Evolutionary conservation across 1,140 invertebrate genomes (phyloP).

Genomic region (Drosophila neocordata): DNA sequence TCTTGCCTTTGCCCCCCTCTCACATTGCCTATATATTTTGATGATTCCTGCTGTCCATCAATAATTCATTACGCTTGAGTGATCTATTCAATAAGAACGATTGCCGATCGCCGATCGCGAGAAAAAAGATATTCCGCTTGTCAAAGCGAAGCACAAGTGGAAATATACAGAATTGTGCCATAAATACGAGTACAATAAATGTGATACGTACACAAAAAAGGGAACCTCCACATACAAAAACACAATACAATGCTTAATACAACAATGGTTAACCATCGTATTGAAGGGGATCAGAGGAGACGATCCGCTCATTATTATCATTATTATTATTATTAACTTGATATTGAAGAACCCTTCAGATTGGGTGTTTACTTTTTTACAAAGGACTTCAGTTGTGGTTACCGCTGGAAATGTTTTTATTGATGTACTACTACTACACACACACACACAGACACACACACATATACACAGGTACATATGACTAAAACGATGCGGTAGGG

Average conservation of each 20-base stretch:
- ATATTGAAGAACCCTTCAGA: constrained; percentile 70
- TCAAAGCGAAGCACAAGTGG: constrained; percentile 66
- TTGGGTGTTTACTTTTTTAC: constrained; percentile 72
- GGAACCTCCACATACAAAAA: constrained; percentile 6
- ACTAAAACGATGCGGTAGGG: constrained; percentile 65
- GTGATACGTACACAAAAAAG: not conserved
- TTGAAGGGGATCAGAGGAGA: constrained; percentile 11
- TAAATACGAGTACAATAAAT: constrained; percentile 76
- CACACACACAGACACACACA: constrained; percentile 51
- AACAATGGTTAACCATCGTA: constrained; percentile 45
- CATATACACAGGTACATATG: constrained; percentile 50
- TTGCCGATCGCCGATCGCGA: constrained; percentile 50
- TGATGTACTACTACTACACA: not conserved
- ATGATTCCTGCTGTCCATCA: constrained; percentile 54
- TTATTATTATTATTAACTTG: constrained; percentile 26
- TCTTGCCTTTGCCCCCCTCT: constrained; percentile 24
- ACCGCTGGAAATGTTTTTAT: constrained; percentile 19
- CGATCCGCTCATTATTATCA: constrained; percentile 70
- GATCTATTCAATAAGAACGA: constrained; percentile 62
- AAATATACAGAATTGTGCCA: constrained; percentile 70
- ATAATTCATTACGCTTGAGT: constrained; percentile 75
- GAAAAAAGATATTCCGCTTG: constrained; percentile 80
- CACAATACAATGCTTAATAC: constrained; percentile 1
- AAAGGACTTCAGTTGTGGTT: constrained; percentile 47
- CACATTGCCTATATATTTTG: constrained; percentile 12